phyloP scores from a whole-genome alignment of 2,113 vertebrate species.

The Zapornia atra region DNA sequence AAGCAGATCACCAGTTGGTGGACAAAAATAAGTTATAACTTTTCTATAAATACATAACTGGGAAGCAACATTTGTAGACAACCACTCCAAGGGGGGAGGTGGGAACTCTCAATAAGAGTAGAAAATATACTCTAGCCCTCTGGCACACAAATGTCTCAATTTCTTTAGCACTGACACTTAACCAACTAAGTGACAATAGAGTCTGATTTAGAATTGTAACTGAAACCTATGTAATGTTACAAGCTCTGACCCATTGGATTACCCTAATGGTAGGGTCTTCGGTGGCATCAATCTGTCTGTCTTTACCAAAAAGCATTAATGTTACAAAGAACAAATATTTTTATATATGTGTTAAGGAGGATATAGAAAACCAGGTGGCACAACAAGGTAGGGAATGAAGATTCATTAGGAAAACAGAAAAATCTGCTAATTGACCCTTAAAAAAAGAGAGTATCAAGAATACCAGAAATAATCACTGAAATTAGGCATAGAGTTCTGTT shows the following conservation, averaged over 20 bases:
- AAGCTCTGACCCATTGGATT: background rate
- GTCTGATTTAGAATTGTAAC: background rate
- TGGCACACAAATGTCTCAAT: background rate
- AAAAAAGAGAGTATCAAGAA: background rate
- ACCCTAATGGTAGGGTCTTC: background rate
- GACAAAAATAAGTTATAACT: background rate
- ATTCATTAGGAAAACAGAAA: background rate
- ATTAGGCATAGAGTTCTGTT: background rate
- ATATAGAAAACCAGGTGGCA: background rate
- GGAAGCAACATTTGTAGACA: background rate
- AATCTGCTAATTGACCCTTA: background rate
- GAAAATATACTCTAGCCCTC: background rate
- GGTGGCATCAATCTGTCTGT: background rate
- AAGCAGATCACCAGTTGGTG: background rate
- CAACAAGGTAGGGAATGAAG: background rate
- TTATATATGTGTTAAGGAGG: accelerated
- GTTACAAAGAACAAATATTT: background rate
- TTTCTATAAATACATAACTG: background rate
- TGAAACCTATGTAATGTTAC: background rate
- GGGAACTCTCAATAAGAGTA: background rate
- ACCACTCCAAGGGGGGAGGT: background rate
- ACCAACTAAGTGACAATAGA: background rate
- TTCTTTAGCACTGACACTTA: background rate
- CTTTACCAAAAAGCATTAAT: background rate
- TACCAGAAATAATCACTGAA: background rate